phyloP scores from a whole-genome alignment of 2,888 invertebrate genomes.

The Tenthredo distinguenda region DNA sequence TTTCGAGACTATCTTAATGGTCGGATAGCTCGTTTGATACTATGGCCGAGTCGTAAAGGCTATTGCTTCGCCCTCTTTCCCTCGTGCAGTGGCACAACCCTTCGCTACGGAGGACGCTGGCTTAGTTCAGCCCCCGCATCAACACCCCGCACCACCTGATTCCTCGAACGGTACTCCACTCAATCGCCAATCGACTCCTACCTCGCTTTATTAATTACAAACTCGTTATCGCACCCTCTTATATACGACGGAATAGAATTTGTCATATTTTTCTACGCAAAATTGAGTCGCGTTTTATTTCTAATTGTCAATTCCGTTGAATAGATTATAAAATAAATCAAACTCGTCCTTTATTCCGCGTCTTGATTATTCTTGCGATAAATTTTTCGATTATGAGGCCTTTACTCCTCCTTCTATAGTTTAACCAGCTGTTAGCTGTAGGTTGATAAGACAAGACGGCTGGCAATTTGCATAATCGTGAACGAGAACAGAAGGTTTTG shows the following conservation, averaged over 20 bases:
- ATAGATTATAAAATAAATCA: neutral
- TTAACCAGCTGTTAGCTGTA: conserved; percentile 17
- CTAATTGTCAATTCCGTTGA: neutral
- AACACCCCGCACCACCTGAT: conserved; percentile 61
- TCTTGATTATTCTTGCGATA: neutral
- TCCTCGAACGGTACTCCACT: conserved; percentile 57
- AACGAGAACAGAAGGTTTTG: neutral
- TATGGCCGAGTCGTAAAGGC: conserved; percentile 78
- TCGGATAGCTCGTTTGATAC: conserved; percentile 78
- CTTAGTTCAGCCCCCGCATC: conserved; percentile 71
- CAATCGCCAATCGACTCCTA: conserved; percentile 60
- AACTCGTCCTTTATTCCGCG: neutral
- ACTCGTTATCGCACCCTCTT: conserved; percentile 33
- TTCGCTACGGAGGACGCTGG: conserved; percentile 64
- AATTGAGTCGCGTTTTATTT: neutral
- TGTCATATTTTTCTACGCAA: neutral
- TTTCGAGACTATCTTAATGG: conserved; percentile 78
- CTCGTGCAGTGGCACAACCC: conserved; percentile 61
- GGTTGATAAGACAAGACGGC: neutral
- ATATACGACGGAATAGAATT: neutral
- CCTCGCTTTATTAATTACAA: conserved; percentile 62
- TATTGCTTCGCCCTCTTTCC: conserved; percentile 75
- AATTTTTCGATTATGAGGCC: neutral
- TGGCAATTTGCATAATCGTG: conserved; percentile 8
- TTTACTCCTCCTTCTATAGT: neutral